Percentiles rank a stretch among this genome's conserved stretches.
Evolutionary conservation across 2,113 vertebrate genomes (phyloP).

Genomic region (Lagopus leucura): DNA sequence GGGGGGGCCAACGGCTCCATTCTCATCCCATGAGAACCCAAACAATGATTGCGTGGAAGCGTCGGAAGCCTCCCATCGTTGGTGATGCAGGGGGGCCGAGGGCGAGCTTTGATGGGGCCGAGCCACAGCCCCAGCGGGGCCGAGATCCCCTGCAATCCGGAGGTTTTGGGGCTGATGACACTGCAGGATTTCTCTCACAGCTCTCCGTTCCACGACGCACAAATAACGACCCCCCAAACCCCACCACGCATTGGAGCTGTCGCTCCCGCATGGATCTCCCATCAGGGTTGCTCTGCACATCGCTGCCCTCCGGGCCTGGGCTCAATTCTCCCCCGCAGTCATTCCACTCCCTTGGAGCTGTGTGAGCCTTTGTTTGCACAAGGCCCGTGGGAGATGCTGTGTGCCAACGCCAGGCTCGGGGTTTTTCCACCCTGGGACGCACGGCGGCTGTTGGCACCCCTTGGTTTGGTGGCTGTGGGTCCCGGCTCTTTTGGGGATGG

Average conservation of each 20-base stretch:
- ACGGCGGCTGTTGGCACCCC: too few relatives aligned
- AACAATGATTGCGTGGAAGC: too few relatives aligned
- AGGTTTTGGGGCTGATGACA: constrained; percentile 17
- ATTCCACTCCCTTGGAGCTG: neutral
- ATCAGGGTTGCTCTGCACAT: too few relatives aligned
- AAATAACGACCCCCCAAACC: neutral
- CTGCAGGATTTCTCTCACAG: constrained; percentile 33
- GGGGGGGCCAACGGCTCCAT: neutral
- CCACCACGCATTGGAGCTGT: too few relatives aligned
- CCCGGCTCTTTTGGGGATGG: too few relatives aligned
- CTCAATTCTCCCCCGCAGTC: neutral
- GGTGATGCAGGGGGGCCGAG: neutral
- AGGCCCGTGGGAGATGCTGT: neutral
- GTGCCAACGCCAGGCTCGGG: neutral
- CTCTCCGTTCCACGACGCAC: accelerated
- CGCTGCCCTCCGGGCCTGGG: too few relatives aligned
- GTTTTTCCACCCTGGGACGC: neutral
- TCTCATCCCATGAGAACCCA: neutral
- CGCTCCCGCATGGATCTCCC: too few relatives aligned
- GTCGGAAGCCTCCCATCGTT: too few relatives aligned
- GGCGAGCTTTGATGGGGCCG: neutral
- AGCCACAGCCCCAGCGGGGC: neutral
- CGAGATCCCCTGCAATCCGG: neutral
- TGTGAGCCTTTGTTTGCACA: constrained; percentile 63
- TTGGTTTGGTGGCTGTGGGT: too few relatives aligned